Evolutionary conservation across 2,797 vertebrate species (phyloP), one percentile per base, ranked within the genome.

Genomic region (Alfaro cultratus): DNA sequence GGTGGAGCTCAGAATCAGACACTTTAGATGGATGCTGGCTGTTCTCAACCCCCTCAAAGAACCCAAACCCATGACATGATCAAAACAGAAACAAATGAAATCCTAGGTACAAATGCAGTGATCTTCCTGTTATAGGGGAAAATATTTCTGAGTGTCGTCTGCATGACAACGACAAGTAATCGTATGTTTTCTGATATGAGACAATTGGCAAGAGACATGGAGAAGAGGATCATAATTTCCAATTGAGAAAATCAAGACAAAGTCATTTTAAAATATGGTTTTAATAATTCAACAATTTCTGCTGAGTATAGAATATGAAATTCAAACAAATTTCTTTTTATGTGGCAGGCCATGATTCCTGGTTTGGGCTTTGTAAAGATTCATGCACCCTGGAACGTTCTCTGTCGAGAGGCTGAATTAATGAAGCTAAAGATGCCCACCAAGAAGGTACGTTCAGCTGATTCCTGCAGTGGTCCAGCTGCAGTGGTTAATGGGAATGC

Each of bases 391-490:
- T 99, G 98, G 98, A 96, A 96, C 0, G 95, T 99, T 13, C 96
- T 99, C 49, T 99, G 98, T 93, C 95, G 98, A 87, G 98, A 99
- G 84, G 98, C 98, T 0, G 98, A 99, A 88, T 97, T 99, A 80
- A 95, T 99, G 94, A 99, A 99, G 85, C 95, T 99, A 51, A 99
- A 99, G 94, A 99, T 99, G 97, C 98, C 98, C 0, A 99, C 98
- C 0, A 99, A 97, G 93, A 99, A 98, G 96, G 98, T 99, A 75
- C 83, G 82, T 71, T 3, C 67, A 26, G 11, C 5, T 5, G 11
- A 39, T 3, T 72, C 4, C n/a, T 34, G 16, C 15, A 36, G 31
- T 73, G 13, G 7, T n/a, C 3, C 16, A 36, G 36, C 60, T 21
- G 34, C 62, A 64, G 62, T 36, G 16, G 5, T 10, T 36, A 36